A percentile compares a stretch with the other conserved stretches of the same genome.
Evolutionary conservation across 2,888 invertebrate species (phyloP).

Genomic region (Carpatolechia fugitivella): DNA sequence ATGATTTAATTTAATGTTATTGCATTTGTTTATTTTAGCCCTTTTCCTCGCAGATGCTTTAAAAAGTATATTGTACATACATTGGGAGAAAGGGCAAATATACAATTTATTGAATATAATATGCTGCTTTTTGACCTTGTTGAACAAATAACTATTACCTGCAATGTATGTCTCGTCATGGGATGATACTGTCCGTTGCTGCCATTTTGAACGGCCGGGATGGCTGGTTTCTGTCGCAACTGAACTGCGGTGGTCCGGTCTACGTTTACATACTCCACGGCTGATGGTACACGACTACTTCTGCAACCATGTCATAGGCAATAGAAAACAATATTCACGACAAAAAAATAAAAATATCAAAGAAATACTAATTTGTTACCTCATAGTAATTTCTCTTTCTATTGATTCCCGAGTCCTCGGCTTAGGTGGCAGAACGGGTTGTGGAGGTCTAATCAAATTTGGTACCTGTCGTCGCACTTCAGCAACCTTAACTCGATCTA

Average conservation of each 20-base stretch:
- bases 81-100: no score
- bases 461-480: conserved; percentile 37
- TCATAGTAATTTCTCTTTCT: conserved; percentile 73
- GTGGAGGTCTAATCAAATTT: conserved; percentile 34
- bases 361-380: conserved; percentile 38
- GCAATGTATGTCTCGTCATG: conserved; percentile 83
- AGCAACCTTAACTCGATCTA: conserved; percentile 43
- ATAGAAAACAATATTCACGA: neutral
- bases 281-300: conserved; percentile 80
- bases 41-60: no score
- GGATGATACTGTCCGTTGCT: conserved; percentile 76
- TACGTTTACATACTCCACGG: conserved; percentile 77
- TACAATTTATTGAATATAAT: no score
- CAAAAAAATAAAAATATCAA: neutral
- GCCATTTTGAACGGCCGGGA: conserved; percentile 35
- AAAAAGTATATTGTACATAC: no score
- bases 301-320: conserved; percentile 38
- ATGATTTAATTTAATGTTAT: no score
- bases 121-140: no score
- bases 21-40: no score
- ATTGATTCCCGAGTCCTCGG: conserved; percentile 65
- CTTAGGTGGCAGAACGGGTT: conserved; percentile 62
- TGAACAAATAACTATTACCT: no score
- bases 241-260: conserved; percentile 58
- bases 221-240: conserved; percentile 60